phyloP scores from a whole-genome alignment of 2,797 vertebrate species.

The Pangasius krempfi region DNA sequence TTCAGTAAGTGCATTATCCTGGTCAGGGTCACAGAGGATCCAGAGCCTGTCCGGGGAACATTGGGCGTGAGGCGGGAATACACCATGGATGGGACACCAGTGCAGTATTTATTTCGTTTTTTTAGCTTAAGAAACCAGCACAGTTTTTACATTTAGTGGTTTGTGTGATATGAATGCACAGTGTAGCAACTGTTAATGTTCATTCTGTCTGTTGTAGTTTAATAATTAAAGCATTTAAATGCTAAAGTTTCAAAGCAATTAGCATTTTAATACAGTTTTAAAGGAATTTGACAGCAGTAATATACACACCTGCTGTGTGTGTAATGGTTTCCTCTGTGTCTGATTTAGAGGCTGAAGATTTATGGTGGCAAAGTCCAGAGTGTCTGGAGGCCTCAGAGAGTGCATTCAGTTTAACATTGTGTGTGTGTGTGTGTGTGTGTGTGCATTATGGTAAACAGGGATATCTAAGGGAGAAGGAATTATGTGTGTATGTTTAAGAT shows the following conservation, averaged over 20 bases:
- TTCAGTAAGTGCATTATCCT: neutral
- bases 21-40: neutral
- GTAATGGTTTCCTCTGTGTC: constrained; percentile 41
- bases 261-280: neutral
- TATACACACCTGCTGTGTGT: constrained; percentile 43
- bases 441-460: neutral
- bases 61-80: too few species aligned
- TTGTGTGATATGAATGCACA: neutral
- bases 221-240: neutral
- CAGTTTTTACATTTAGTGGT: neutral
- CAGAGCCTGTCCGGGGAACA: too few species aligned
- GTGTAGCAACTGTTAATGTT: neutral
- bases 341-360: constrained; percentile 52
- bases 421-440: constrained; percentile 5
- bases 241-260: neutral
- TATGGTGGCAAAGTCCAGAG: constrained; percentile 39
- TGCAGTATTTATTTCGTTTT: too few species aligned
- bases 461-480: constrained; percentile 1
- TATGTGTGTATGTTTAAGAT: constrained; percentile 21
- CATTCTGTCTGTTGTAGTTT: neutral
- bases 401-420: neutral
- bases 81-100: neutral
- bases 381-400: constrained; percentile 38
- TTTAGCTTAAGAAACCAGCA: too few species aligned
- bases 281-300: neutral